Evolutionary conservation across 2,797 vertebrate genomes (phyloP), one percentile per base, ranked within the genome.

Genomic region (Netta rufina): DNA sequence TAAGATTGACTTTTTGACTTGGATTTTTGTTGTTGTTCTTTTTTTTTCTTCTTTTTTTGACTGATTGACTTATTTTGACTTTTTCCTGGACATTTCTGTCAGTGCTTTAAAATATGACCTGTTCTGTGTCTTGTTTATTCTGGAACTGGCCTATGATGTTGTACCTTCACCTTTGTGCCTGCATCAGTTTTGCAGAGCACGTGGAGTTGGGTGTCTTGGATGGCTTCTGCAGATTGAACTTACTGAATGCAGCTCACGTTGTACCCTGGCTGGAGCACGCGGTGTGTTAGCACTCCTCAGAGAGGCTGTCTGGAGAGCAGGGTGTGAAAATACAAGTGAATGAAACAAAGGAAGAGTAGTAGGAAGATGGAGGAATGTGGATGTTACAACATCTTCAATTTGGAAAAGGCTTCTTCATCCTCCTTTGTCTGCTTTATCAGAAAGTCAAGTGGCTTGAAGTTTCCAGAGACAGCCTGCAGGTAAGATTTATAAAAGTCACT

Each of bases 321-420:
- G 10, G 5, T 24, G 19, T n/a, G 27, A 39, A 92, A 90, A 56
- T 58, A 53, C 8, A 43, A 45, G n/a, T 57, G 47, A 76, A 62
- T 28, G 24, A 84, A 82, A 70, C 13, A 60, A 67, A 58, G 22
- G 53, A 69, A 56, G 11, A 67, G 8, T 27, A 54, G 17, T 13
- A 54, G 24, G 38, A 90, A 75, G 56, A 32, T 15, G 33, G 36
- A 86, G 56, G 19, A 73, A 41, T 1, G 0, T 8, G 13, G 5
- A 45, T 64, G 8, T 27, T 43, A 19, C 27, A 58, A 7, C 51
- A 71, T 61, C 36, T 87, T 82, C 21, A 66, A 0, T 47, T 60
- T 71, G 32, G 9, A 45, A 41, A 47, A 13, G 28, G 6, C 13
- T 79, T 4, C 0, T 51, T 25, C 1, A 1, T 45, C 22, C 4